phyloP scores from a whole-genome alignment of 2,113 vertebrate genomes.

The Hippocampus guttulatus region DNA sequence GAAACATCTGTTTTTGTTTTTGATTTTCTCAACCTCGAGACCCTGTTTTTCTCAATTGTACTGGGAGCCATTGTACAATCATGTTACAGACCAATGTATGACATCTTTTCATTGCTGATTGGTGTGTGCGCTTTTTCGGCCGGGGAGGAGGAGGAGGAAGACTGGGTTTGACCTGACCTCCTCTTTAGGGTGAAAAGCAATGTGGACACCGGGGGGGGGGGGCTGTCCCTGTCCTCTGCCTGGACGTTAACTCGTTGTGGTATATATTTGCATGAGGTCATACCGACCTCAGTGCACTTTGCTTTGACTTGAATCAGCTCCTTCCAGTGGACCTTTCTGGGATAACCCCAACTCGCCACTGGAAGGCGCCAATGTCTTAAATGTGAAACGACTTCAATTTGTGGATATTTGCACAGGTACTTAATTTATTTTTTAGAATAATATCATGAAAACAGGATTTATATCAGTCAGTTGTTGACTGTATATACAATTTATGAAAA shows the following conservation, averaged over 20 bases:
- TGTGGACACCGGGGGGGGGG: constrained; percentile 37
- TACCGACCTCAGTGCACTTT: constrained; percentile 75
- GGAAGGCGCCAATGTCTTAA: constrained; percentile 77
- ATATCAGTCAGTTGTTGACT: constrained; percentile 74
- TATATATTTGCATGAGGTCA: constrained; percentile 72
- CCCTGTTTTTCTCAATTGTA: constrained; percentile 22
- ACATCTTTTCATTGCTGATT: constrained; percentile 47
- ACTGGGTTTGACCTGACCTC: constrained; percentile 21
- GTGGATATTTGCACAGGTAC: constrained; percentile 82
- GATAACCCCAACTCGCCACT: constrained; percentile 68
- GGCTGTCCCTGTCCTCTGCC: constrained; percentile 56
- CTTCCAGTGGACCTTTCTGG: constrained; percentile 70
- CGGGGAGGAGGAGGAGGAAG: constrained; percentile 14
- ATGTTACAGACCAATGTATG: constrained; percentile 40
- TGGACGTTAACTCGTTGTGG: constrained; percentile 68
- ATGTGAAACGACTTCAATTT: constrained; percentile 79
- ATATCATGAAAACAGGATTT: constrained; percentile 75
- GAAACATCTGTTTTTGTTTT: constrained; percentile 14
- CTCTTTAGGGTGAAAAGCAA: constrained; percentile 36
- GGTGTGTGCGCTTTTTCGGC: constrained; percentile 48
- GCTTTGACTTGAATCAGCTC: constrained; percentile 78
- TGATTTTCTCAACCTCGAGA: constrained; percentile 19
- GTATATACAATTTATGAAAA: constrained; percentile 77
- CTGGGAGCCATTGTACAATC: constrained; percentile 39
- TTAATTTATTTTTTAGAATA: constrained; percentile 81